phyloP scores from a whole-genome alignment of 2,113 vertebrate species.

The Gnathonemus longibarbis region DNA sequence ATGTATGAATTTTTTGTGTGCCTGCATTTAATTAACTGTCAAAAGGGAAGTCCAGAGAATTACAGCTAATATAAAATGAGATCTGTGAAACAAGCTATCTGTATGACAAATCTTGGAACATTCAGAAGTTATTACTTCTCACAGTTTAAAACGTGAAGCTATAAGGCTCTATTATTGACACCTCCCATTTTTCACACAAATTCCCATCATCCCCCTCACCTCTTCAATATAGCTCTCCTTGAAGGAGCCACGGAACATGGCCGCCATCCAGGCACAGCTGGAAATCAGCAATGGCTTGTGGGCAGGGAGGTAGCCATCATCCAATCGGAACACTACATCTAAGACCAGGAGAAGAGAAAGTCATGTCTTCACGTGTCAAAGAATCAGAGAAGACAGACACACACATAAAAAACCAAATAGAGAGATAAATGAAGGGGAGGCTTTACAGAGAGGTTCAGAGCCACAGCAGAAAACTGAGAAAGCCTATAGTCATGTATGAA shows the following conservation, averaged over 20 bases:
- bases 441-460: conserved; percentile 31
- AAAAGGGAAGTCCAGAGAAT: neutral
- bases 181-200: neutral
- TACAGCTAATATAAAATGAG: neutral
- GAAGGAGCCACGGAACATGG: conserved; percentile 83
- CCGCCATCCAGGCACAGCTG: conserved; percentile 86
- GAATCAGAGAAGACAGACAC: conserved; percentile 51
- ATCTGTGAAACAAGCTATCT: neutral
- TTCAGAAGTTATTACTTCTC: neutral
- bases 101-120: neutral
- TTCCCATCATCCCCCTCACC: conserved; percentile 51
- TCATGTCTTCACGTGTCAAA: conserved; percentile 66
- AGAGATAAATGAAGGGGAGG: neutral
- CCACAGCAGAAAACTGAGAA: conserved; percentile 12
- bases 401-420: conserved; percentile 34
- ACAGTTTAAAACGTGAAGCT: neutral
- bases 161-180: neutral
- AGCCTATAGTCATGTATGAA: neutral
- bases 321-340: conserved; percentile 81
- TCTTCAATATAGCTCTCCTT: conserved; percentile 75
- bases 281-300: conserved; percentile 84
- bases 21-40: neutral
- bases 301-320: conserved; percentile 71
- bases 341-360: conserved; percentile 65
- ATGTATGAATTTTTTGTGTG: neutral